Conservation (phyloP, 35 echinoderm and acorn worm species). For the Heliocidaris erythrogramma region DNA sequence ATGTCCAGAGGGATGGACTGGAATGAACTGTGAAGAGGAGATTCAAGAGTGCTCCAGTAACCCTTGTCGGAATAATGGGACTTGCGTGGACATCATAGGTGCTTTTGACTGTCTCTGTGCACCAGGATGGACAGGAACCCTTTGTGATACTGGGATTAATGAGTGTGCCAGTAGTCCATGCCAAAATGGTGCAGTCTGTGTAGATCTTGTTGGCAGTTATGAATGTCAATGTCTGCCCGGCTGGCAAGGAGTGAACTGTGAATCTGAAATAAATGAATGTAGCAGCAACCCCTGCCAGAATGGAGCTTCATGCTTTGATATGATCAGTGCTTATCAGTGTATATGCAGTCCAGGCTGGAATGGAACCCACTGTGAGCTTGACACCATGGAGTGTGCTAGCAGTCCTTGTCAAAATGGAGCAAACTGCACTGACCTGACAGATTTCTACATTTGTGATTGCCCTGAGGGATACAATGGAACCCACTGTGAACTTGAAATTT, state of each 20-base stretch:
- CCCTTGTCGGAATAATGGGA: conserved; percentile 53
- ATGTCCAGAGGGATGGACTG: conserved; percentile 64
- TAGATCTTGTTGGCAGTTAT: conserved; percentile 46
- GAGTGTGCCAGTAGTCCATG: conserved; percentile 75
- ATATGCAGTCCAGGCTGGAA: conserved; percentile 23
- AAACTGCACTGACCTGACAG: conserved; percentile 49
- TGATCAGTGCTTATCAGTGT: conserved; percentile 51
- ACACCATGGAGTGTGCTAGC: conserved; percentile 49
- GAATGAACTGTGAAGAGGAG: conserved; percentile 46
- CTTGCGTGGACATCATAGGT: conserved; percentile 43
- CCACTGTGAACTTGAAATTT: conserved; percentile 33
- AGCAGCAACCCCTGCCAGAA: conserved; percentile 59
- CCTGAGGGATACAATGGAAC: conserved; percentile 39
- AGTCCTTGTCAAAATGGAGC: conserved; percentile 59
- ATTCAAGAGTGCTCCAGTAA: conserved; percentile 42
- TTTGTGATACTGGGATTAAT: conserved; percentile 67
- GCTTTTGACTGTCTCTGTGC: conserved; percentile 39
- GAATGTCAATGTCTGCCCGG: conserved; percentile 57
- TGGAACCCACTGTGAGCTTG: conserved; percentile 53
- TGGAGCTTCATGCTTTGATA: conserved; percentile 52
- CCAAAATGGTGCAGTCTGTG: conserved; percentile 54
- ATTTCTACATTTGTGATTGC: conserved; percentile 45
- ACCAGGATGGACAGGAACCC: conserved; percentile 54
- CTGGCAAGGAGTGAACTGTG: conserved; percentile 65
- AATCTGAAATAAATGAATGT: conserved; percentile 60